Evolutionary conservation across 2,113 vertebrate species (phyloP).

Genomic region (Poicephalus gulielmi): DNA sequence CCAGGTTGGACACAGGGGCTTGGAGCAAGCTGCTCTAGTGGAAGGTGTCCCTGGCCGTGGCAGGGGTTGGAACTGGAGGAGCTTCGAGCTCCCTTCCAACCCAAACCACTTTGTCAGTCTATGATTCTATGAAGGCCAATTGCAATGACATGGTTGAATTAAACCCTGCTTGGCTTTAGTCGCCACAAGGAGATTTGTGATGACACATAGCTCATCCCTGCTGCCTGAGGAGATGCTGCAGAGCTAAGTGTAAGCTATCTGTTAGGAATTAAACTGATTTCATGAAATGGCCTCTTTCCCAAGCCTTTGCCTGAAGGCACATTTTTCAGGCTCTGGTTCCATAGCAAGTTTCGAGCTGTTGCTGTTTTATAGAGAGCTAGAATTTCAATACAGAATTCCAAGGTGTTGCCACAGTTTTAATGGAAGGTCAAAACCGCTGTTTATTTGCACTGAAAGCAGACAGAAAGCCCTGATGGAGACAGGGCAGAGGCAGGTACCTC

Average conservation of each 20-base stretch:
- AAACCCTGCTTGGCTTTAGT: background rate
- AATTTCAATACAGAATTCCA: background rate
- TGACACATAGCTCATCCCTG: background rate
- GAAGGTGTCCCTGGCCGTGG: background rate
- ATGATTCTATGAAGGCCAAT: background rate
- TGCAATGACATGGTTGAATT: background rate
- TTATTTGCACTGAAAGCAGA: background rate
- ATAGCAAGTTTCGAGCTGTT: background rate
- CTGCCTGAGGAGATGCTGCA: background rate
- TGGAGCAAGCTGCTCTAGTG: background rate
- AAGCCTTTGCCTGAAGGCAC: background rate
- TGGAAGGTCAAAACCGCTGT: background rate
- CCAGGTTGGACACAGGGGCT: background rate
- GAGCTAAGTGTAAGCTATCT: background rate
- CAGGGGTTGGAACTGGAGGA: accelerated
- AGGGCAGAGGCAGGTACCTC: background rate
- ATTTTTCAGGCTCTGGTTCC: background rate
- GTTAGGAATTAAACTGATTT: background rate
- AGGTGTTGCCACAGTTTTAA: background rate
- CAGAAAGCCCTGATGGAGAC: background rate
- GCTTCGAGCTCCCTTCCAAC: too few relatives aligned
- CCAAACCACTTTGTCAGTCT: background rate
- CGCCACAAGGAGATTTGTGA: background rate
- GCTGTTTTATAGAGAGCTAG: background rate
- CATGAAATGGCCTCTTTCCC: background rate